Evolutionary conservation across 2,888 invertebrate genomes (phyloP).

Genomic region (Epiperipatus broadwayi): DNA sequence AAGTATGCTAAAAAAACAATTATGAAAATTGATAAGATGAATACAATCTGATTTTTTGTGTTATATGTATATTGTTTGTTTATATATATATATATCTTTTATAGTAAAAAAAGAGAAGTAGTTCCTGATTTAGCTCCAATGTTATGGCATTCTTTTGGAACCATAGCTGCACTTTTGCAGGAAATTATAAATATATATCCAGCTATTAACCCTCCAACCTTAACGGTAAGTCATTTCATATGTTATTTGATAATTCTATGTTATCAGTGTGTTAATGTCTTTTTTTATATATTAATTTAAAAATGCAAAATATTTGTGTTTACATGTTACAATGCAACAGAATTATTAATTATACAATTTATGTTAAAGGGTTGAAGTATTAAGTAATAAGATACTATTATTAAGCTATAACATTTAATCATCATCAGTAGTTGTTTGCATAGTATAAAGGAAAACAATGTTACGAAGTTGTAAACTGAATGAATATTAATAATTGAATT

Average conservation of each 20-base stretch:
- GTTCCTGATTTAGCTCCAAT: constrained; percentile 93
- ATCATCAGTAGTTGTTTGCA: too few relatives aligned
- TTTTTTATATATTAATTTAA: constrained; percentile 6
- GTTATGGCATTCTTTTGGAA: constrained; percentile 98
- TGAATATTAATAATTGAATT: too few relatives aligned
- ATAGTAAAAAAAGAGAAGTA: constrained; percentile 59
- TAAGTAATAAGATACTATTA: too few relatives aligned
- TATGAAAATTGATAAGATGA: too few relatives aligned
- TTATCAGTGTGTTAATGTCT: not conserved
- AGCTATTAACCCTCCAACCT: constrained; percentile 87
- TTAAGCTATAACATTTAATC: too few relatives aligned
- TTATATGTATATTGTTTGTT: not conserved
- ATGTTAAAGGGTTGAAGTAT: not conserved
- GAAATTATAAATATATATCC: constrained; percentile 98
- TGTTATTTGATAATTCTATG: not conserved
- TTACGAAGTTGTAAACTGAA: too few relatives aligned
- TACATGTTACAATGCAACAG: not conserved
- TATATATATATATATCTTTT: constrained; percentile 19
- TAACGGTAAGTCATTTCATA: constrained; percentile 42
- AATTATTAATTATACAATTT: not conserved
- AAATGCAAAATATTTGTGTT: not conserved
- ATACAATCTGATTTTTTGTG: not conserved
- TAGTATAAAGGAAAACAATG: too few relatives aligned
- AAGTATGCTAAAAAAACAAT: too few relatives aligned
- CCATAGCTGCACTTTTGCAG: constrained; percentile 71